A percentile compares a stretch with the other conserved stretches of the same genome.
Conservation (phyloP, 1,140 invertebrate species). For the Varroa destructor region DNA sequence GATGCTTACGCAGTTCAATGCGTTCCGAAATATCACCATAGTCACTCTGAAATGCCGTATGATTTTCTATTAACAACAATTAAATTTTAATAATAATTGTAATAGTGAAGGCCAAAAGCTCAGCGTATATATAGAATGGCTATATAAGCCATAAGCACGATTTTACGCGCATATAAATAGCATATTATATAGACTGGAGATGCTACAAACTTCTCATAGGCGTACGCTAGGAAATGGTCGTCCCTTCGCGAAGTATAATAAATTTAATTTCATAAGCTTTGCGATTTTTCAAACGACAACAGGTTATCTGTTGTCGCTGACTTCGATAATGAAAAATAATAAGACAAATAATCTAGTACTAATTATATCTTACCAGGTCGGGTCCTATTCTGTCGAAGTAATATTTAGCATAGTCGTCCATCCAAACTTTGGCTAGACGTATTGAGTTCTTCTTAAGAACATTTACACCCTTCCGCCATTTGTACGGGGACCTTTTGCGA, state of each 20-base stretch:
- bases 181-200: too few species aligned
- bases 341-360: not conserved
- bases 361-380: constrained; percentile 40
- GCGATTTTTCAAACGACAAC: too few species aligned
- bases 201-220: too few species aligned
- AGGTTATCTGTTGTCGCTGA: too few species aligned
- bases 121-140: not conserved
- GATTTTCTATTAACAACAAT: constrained; percentile 14
- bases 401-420: constrained; percentile 75
- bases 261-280: too few species aligned
- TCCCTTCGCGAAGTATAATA: too few species aligned
- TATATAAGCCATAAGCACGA: not conserved
- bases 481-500: constrained; percentile 85
- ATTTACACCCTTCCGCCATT: constrained; percentile 30
- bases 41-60: constrained; percentile 28
- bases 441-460: constrained; percentile 55
- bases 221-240: too few species aligned
- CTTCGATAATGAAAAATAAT: too few species aligned
- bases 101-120: not conserved
- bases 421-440: constrained; percentile 71
- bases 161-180: too few species aligned
- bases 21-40: constrained; percentile 39
- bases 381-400: constrained; percentile 58
- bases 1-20: constrained; percentile 38
- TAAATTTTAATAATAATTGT: not conserved